Evolutionary conservation across 2,797 vertebrate genomes (phyloP).

Genomic region (Oceanodroma leucorhoa): DNA sequence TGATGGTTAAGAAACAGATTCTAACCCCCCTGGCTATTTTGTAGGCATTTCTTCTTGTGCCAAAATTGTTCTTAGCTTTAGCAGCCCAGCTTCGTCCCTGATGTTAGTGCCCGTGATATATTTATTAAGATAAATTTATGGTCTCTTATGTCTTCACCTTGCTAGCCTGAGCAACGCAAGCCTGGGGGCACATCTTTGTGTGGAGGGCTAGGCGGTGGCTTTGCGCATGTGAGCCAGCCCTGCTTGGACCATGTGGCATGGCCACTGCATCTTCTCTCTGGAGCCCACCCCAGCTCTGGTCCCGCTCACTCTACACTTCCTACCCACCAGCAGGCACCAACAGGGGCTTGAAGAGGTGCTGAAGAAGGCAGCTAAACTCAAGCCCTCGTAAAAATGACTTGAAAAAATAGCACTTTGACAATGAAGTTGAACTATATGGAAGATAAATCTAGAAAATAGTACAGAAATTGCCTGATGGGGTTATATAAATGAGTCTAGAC

Average conservation of each 20-base stretch:
- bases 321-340: neutral
- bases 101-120: neutral
- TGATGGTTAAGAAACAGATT: neutral
- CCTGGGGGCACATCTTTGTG: neutral
- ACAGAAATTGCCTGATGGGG: neutral
- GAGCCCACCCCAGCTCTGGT: neutral
- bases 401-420: neutral
- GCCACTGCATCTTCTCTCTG: neutral
- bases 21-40: neutral
- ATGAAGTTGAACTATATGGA: neutral
- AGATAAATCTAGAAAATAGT: neutral
- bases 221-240: neutral
- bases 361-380: neutral
- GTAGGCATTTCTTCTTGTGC: neutral
- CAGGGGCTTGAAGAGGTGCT: neutral
- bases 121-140: neutral
- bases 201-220: neutral
- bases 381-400: neutral
- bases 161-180: neutral
- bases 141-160: neutral
- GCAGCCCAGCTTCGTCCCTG: neutral
- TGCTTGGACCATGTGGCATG: rapidly evolving
- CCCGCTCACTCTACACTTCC: neutral
- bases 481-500: neutral
- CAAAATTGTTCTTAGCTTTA: neutral